Base-by-base conservation (phyloP, 2,797 vertebrate species). In the Lutjanus campechanus region DNA sequence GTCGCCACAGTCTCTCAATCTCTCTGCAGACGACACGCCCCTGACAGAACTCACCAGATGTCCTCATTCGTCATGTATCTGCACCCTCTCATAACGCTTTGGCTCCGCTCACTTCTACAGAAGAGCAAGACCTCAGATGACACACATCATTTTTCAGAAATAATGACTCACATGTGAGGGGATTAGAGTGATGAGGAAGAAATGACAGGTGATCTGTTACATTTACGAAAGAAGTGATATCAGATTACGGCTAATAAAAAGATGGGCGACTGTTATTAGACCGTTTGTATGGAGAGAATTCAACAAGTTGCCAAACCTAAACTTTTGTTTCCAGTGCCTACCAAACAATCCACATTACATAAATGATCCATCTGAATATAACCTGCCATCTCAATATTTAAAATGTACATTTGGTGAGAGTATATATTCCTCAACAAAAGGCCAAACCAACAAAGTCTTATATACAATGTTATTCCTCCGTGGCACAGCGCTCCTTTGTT, bases 11-110 rank as follows among this genome's bases (percentile, higher is more conserved):
- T 54, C 16, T 71, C 64, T 67, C 70, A 36, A 36, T 64, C 58
- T 43, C 77, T 60, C 68, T 19, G 25, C 16, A 12, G 55, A 77
- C 8, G 46, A 85, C 85, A 82, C 77, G 49, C 79, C 84, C 69
- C 60, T 53, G 69, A 70, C 41, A 29, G 56, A 79, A 43, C 60
- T 60, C 76, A 36, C 69, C 87, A 90, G 84, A 90, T 91, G 85
- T 85, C 74, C 76, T 81, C 77, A 43, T 63, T 75, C 65, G 19
- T 91, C 83, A 82, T 85, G 62, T 83, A 68, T 85, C 73, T 5
- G 59, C 65, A 82, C 60, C 50, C 63, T 86, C 70, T 86, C 76
- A 69, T 76, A 66, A 72, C 12, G 12, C 53, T 51, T 16, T 61
- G 68, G 76, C 83, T 83, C 59, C 1, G 53, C 15, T 74, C 41